Percentiles rank a stretch among this genome's conserved stretches.
Evolutionary conservation across 1,140 invertebrate genomes (phyloP).

Genomic region (Drosophila insularis): DNA sequence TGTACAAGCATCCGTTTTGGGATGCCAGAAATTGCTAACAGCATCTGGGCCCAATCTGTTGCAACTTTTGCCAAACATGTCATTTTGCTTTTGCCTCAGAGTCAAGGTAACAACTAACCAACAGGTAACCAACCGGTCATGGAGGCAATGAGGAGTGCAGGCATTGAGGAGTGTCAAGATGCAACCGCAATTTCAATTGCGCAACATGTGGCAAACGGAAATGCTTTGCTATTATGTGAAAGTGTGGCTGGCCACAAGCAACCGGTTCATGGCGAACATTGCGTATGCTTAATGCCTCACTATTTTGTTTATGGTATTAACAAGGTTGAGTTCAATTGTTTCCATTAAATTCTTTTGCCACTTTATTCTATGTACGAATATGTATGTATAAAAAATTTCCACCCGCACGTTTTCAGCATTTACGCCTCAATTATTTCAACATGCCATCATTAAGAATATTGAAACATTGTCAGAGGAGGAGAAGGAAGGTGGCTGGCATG

Average conservation of each 20-base stretch:
- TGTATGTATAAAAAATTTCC: slow-evolving; percentile 14
- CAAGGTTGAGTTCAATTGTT: slow-evolving; percentile 52
- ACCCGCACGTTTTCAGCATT: slow-evolving; percentile 62
- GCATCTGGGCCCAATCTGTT: not conserved
- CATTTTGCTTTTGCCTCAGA: slow-evolving; percentile 44
- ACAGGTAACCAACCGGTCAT: not conserved
- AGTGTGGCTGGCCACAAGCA: slow-evolving; percentile 47
- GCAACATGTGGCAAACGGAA: slow-evolving; percentile 64
- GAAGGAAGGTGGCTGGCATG: not conserved
- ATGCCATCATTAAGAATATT: slow-evolving; percentile 54
- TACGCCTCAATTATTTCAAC: slow-evolving; percentile 62
- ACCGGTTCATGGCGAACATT: slow-evolving; percentile 53
- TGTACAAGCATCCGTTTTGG: slow-evolving; percentile 13
- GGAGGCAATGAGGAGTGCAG: not conserved
- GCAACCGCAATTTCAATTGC: slow-evolving; percentile 56
- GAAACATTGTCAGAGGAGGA: not conserved
- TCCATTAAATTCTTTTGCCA: slow-evolving; percentile 59
- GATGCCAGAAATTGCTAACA: not conserved
- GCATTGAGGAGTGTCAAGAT: slow-evolving; percentile 43
- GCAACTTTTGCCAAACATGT: slow-evolving; percentile 7
- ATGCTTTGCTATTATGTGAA: slow-evolving; percentile 66
- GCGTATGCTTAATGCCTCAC: slow-evolving; percentile 57
- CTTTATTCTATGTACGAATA: slow-evolving; percentile 43
- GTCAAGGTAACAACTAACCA: slow-evolving; percentile 61
- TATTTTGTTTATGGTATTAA: slow-evolving; percentile 38